phyloP scores from a whole-genome alignment of 2,113 vertebrate genomes.

The Otocyon megalotis region DNA sequence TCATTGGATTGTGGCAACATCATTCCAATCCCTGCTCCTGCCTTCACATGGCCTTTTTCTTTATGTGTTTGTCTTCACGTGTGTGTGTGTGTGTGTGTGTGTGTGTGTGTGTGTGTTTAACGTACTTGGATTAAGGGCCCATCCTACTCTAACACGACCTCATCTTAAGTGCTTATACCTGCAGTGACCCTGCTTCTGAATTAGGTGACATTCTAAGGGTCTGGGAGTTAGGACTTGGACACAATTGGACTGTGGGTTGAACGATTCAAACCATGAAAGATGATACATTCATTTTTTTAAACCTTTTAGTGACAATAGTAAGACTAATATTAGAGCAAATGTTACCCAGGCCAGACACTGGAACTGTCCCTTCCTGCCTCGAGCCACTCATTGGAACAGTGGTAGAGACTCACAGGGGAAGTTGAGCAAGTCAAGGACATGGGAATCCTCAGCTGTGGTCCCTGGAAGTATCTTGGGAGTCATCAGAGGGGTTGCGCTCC shows the following conservation, averaged over 20 bases:
- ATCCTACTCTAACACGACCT: no score
- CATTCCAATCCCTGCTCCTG: neutral
- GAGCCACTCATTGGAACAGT: neutral
- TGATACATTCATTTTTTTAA: neutral
- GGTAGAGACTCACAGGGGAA: neutral
- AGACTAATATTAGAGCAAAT: neutral
- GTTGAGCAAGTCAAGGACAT: neutral
- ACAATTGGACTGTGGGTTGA: neutral
- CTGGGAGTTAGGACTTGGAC: neutral
- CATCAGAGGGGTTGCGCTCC: accelerated
- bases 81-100: neutral
- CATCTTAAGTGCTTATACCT: neutral
- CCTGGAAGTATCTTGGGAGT: neutral
- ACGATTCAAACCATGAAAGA: neutral
- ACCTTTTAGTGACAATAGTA: no score
- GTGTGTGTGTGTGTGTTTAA: neutral
- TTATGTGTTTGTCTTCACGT: neutral
- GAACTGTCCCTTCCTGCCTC: neutral
- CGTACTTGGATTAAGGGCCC: neutral
- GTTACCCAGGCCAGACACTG: neutral
- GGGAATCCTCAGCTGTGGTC: no score
- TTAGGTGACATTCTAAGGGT: neutral
- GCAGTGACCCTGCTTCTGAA: neutral
- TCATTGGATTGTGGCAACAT: neutral
- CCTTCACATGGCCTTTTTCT: neutral